Evolutionary conservation across 2,113 vertebrate genomes (phyloP).

Genomic region (Myxocyprinus asiaticus): DNA sequence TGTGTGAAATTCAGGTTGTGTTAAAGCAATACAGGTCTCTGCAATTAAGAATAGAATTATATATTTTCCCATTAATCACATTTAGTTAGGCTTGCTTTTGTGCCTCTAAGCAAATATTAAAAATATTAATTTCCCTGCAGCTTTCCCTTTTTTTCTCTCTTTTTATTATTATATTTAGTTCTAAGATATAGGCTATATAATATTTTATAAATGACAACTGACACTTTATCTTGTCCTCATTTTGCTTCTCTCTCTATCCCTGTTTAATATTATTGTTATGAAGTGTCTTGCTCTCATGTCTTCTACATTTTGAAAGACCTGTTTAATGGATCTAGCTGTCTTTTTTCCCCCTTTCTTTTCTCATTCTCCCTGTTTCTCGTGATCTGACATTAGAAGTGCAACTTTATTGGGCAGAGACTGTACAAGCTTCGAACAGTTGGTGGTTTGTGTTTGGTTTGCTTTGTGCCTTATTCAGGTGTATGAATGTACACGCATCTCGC

Average conservation of each 20-base stretch:
- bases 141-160: no score
- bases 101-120: background rate
- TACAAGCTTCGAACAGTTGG: background rate
- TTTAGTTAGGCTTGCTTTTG: background rate
- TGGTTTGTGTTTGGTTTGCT: constrained; percentile 18
- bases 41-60: background rate
- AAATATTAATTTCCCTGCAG: no score
- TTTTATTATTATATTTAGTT: no score
- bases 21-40: background rate
- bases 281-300: background rate
- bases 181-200: no score
- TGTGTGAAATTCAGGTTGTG: background rate
- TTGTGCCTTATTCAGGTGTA: background rate
- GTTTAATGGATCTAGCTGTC: no score
- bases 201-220: no score
- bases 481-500: constrained; percentile 18
- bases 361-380: background rate
- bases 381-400: constrained; percentile 6
- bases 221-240: no score
- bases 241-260: no score
- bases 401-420: background rate
- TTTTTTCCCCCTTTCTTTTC: no score
- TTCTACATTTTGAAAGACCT: background rate
- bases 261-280: no score
- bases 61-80: background rate